Percentiles rank a stretch among this genome's conserved stretches.
Conservation (phyloP, 2,888 invertebrate genomes). For the Rhingia rostrata region DNA sequence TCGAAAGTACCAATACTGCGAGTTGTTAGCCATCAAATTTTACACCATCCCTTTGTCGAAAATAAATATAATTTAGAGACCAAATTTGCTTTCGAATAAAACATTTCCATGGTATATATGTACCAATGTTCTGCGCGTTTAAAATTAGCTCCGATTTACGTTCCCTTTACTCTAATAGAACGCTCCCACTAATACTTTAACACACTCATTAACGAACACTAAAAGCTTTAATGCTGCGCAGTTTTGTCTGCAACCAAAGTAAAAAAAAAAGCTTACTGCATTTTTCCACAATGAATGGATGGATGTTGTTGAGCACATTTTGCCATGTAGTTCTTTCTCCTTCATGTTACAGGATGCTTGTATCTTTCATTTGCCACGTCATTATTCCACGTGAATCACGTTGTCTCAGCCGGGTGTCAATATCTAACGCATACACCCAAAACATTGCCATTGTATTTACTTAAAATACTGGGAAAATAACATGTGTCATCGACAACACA, state of each 20-base stretch:
- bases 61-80: slow-evolving; percentile 28
- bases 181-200: background rate
- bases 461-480: slow-evolving; percentile 32
- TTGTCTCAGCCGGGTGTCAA: slow-evolving; percentile 34
- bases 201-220: slow-evolving; percentile 21
- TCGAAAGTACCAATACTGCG: background rate
- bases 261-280: slow-evolving; percentile 18
- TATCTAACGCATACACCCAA: slow-evolving; percentile 21
- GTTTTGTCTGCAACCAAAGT: background rate
- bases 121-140: slow-evolving; percentile 21
- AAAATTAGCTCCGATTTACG: slow-evolving; percentile 14
- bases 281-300: slow-evolving; percentile 35
- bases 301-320: background rate
- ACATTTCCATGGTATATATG: slow-evolving; percentile 5
- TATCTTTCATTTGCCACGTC: slow-evolving; percentile 37
- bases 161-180: too few species aligned
- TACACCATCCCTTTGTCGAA: slow-evolving; percentile 9
- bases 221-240: slow-evolving; percentile 51
- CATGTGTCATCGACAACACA: slow-evolving; percentile 49
- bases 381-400: slow-evolving; percentile 65
- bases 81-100: slow-evolving; percentile 14
- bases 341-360: background rate
- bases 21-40: slow-evolving; percentile 19
- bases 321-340: background rate
- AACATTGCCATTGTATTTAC: too few species aligned